Evolutionary conservation across 2,113 vertebrate species (phyloP).

Genomic region (Balaeniceps rex): DNA sequence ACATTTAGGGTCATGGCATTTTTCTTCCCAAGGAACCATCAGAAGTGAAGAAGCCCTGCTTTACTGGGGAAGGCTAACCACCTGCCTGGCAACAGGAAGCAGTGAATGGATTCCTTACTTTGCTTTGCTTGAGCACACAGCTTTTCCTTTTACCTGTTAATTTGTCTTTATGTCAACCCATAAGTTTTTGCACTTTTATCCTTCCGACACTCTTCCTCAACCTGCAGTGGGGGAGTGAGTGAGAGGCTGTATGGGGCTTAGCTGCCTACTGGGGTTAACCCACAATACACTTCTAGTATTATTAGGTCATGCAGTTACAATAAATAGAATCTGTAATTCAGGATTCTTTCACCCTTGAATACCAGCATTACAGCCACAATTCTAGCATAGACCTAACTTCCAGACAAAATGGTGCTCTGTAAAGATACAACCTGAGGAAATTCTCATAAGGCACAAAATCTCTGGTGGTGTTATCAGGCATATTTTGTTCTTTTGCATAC

Average conservation of each 20-base stretch:
- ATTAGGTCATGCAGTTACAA: neutral
- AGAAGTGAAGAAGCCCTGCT: neutral
- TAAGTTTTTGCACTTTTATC: neutral
- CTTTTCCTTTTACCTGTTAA: neutral
- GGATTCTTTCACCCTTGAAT: neutral
- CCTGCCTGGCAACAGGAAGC: neutral
- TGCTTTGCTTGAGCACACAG: neutral
- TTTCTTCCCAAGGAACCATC: neutral
- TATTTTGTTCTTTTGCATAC: neutral
- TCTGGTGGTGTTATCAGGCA: neutral
- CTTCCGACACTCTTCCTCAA: neutral
- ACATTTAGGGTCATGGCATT: neutral
- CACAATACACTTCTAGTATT: neutral
- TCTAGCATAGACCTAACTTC: neutral
- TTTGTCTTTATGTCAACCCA: neutral
- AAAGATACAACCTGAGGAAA: neutral
- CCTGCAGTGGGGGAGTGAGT: rapidly evolving
- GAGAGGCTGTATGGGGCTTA: neutral
- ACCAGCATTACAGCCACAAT: neutral
- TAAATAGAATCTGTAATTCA: neutral
- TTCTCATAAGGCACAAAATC: neutral
- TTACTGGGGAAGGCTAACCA: neutral
- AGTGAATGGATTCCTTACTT: neutral
- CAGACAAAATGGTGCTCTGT: neutral
- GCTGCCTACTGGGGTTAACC: neutral